Conservation (phyloP, 53 echinoderm and acorn worm genomes). For the Arbacia lixula region DNA sequence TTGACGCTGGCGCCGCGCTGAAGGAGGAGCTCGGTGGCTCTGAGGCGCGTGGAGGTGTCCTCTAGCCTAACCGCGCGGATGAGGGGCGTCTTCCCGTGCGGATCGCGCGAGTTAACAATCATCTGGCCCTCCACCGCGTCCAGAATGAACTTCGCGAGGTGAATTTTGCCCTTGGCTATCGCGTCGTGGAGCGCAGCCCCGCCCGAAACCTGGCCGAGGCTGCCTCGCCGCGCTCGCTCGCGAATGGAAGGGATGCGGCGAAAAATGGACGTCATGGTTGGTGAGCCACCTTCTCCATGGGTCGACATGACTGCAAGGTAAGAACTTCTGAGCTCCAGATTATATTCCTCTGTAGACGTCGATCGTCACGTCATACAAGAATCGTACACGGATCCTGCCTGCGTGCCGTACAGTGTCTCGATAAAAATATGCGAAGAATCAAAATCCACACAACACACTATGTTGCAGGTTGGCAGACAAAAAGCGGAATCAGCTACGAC, state of each 20-base stretch:
- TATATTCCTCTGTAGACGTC: too few relatives aligned
- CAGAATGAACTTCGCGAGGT: slow-evolving; percentile 89
- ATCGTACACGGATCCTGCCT: too few relatives aligned
- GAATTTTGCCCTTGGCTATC: slow-evolving; percentile 91
- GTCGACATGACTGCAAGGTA: not conserved
- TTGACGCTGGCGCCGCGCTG: slow-evolving; percentile 85
- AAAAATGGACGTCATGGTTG: slow-evolving; percentile 60
- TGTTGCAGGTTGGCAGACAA: too few relatives aligned
- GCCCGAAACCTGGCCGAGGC: slow-evolving; percentile 91
- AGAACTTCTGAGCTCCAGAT: too few relatives aligned
- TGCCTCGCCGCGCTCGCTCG: slow-evolving; percentile 73
- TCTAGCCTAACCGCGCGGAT: slow-evolving; percentile 74
- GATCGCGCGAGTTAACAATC: slow-evolving; percentile 77
- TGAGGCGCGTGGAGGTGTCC: slow-evolving; percentile 55
- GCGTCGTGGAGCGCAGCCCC: slow-evolving; percentile 90
- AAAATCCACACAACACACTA: too few relatives aligned
- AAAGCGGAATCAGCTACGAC: too few relatives aligned
- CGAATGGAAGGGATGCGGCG: slow-evolving; percentile 74
- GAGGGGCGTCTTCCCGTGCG: slow-evolving; percentile 94
- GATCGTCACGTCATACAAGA: too few relatives aligned
- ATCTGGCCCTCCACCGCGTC: slow-evolving; percentile 89
- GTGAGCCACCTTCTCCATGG: slow-evolving; percentile 35
- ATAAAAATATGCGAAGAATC: too few relatives aligned
- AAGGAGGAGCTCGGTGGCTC: slow-evolving; percentile 67
- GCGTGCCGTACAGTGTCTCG: too few relatives aligned